These are phyloP conservation scores for Halocynthia roretzi DNA, from an alignment of 23 tunicate genomes.

Conservation along the genomic window DNA sequence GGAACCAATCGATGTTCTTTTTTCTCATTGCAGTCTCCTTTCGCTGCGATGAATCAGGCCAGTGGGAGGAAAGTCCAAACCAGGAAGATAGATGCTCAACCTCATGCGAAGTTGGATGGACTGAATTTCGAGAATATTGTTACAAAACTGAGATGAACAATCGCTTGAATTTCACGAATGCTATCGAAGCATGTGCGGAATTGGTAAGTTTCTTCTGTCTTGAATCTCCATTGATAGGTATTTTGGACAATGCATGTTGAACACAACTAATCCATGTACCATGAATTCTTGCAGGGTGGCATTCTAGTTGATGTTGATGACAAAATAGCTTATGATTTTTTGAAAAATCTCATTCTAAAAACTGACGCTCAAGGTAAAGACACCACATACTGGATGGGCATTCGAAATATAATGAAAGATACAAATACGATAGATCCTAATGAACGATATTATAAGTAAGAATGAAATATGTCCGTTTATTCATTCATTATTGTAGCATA, in stretches of 20 bases:
- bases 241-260: too few species aligned
- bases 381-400: conserved; percentile 68
- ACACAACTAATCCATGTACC: too few species aligned
- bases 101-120: conserved; percentile 59
- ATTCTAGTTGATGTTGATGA: conserved; percentile 70
- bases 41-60: conserved; percentile 55
- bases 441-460: conserved; percentile 44
- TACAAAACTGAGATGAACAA: conserved; percentile 9
- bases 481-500: too few species aligned
- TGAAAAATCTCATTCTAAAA: conserved; percentile 19
- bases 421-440: conserved; percentile 19
- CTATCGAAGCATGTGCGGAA: conserved; percentile 16
- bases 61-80: conserved; percentile 38
- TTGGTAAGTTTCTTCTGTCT: conserved; percentile 9
- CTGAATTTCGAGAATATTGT: conserved; percentile 37
- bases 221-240: neutral
- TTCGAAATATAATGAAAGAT: conserved; percentile 21
- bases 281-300: conserved; percentile 28
- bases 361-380: conserved; percentile 18
- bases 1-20: neutral
- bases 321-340: conserved; percentile 44
- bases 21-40: conserved; percentile 28
- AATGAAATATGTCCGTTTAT: too few species aligned
- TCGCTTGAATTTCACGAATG: conserved; percentile 13
- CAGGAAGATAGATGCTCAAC: conserved; percentile 24